Evolutionary conservation across 2,113 vertebrate genomes (phyloP).

Genomic region (Cryptotis parvus): DNA sequence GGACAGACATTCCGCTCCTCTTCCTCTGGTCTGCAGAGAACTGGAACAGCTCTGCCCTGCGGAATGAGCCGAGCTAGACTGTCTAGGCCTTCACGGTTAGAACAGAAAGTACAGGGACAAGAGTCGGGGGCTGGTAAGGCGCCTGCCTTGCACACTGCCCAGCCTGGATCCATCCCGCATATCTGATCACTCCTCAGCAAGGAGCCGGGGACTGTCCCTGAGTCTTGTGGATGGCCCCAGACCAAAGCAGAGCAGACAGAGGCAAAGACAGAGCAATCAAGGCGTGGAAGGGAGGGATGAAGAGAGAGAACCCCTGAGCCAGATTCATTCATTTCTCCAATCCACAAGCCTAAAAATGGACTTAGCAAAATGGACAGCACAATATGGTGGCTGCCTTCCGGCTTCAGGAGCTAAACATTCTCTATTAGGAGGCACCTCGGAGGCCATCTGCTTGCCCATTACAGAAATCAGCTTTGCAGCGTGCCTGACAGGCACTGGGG

Average conservation of each 20-base stretch:
- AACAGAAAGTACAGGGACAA: neutral
- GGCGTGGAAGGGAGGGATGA: too few relatives aligned
- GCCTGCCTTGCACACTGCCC: too few relatives aligned
- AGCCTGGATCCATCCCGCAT: too few relatives aligned
- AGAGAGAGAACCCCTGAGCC: neutral
- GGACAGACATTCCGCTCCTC: neutral
- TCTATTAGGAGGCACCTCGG: neutral
- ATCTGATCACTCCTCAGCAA: too few relatives aligned
- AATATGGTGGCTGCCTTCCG: neutral
- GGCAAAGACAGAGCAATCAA: neutral
- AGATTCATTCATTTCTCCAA: neutral
- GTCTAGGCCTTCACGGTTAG: neutral
- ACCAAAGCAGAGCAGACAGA: too few relatives aligned
- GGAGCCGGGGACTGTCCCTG: too few relatives aligned
- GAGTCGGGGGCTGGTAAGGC: too few relatives aligned
- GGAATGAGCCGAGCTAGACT: neutral
- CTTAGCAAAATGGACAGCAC: neutral
- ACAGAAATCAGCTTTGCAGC: neutral
- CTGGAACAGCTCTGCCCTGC: neutral
- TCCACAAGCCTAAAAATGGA: conserved; percentile 4
- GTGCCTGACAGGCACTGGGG: neutral
- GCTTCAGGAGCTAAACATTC: neutral
- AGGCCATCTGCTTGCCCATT: neutral
- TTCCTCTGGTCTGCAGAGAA: neutral
- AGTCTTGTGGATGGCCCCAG: too few relatives aligned